These are phyloP conservation scores for Ceraclea dissimilis DNA, from an alignment of 2,888 invertebrate species.

Conservation along the genomic window DNA sequence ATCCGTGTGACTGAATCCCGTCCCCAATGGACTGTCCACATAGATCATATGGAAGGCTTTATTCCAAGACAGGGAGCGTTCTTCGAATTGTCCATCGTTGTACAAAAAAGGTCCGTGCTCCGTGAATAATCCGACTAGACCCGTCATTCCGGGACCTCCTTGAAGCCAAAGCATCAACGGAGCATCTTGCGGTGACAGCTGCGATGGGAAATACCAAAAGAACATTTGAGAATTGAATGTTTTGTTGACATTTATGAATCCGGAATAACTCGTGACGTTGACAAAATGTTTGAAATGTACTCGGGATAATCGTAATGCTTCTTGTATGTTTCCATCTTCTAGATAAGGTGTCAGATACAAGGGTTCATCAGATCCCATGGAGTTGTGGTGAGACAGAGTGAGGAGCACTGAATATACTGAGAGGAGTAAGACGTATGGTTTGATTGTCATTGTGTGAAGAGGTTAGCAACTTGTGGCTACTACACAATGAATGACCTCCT, in stretches of 20 bases:
- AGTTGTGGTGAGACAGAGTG: no score
- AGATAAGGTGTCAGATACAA: constrained; percentile 70
- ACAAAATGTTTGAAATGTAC: constrained; percentile 53
- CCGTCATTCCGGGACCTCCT: constrained; percentile 78
- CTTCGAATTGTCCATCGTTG: constrained; percentile 36
- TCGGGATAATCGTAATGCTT: constrained; percentile 51
- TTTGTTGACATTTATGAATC: constrained; percentile 78
- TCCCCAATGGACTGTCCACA: constrained; percentile 89
- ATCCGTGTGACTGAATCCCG: constrained; percentile 83
- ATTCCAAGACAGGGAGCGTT: constrained; percentile 74
- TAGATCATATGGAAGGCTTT: constrained; percentile 72
- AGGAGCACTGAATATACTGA: no score
- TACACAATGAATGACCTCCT: no score
- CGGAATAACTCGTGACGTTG: constrained; percentile 61
- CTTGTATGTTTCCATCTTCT: constrained; percentile 60
- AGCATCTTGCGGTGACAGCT: constrained; percentile 44
- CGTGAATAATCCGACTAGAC: constrained; percentile 70
- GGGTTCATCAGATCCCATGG: constrained; percentile 43
- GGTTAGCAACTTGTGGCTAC: no score
- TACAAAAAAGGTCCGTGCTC: constrained; percentile 75
- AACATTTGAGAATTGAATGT: constrained; percentile 69
- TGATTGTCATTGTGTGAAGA: no score
- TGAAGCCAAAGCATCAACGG: constrained; percentile 79
- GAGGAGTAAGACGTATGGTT: no score
- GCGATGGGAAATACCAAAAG: constrained; percentile 86